Conservation (phyloP, 2,888 invertebrate species). For the Trachelus stipa region DNA sequence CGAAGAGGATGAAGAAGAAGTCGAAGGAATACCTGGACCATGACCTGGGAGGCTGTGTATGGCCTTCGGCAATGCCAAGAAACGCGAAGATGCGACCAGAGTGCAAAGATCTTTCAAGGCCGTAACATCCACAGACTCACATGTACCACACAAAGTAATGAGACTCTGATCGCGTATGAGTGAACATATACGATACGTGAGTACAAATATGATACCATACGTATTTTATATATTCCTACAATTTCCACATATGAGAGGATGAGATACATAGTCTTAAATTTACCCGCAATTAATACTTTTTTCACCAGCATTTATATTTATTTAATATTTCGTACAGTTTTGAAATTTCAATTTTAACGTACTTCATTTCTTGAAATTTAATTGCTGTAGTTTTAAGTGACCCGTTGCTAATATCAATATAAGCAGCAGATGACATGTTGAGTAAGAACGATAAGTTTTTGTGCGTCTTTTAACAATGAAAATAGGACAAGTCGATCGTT, state of each 20-base stretch:
- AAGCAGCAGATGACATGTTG: not conserved
- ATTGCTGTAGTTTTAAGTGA: not conserved
- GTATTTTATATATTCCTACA: not conserved
- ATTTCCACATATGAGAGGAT: not conserved
- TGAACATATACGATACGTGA: not conserved
- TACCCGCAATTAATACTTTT: too few species aligned
- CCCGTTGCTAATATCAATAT: not conserved
- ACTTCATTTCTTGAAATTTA: too few species aligned
- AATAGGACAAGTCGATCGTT: not conserved
- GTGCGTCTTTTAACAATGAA: not conserved
- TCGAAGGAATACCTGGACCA: conserved; percentile 38
- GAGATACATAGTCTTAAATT: not conserved
- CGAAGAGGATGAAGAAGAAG: not conserved
- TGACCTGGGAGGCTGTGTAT: conserved; percentile 53
- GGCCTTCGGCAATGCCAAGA: conserved; percentile 54
- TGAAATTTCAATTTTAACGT: not conserved
- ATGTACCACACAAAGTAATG: conserved; percentile 40
- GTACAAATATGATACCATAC: not conserved
- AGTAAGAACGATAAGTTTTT: not conserved
- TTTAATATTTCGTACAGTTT: too few species aligned
- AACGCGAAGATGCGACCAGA: conserved; percentile 49
- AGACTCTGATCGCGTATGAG: conserved; percentile 33
- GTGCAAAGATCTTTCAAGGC: conserved; percentile 65
- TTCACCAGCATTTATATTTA: too few species aligned
- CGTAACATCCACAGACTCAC: conserved; percentile 28